These are phyloP conservation scores for Condylura cristata DNA, from an alignment of 2,113 vertebrate genomes.

Conservation along the genomic window DNA sequence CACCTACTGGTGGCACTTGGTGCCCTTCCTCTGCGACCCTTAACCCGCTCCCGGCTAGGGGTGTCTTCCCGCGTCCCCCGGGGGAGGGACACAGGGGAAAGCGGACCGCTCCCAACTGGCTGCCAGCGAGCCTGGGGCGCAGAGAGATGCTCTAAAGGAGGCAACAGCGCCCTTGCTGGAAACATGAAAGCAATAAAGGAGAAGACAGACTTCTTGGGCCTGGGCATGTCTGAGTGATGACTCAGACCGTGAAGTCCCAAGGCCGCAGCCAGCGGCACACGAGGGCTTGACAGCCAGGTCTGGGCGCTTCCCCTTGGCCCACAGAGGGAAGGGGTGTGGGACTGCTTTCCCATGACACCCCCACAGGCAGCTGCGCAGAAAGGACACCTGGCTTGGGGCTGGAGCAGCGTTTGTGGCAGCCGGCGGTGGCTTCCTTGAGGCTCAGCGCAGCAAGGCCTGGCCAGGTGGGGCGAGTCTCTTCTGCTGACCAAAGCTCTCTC, in stretches of 20 bases:
- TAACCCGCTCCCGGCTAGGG: neutral
- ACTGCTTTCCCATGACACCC: constrained; percentile 59
- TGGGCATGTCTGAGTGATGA: neutral
- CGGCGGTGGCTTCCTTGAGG: neutral
- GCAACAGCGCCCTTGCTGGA: neutral
- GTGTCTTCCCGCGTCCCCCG: neutral
- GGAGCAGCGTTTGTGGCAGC: constrained; percentile 11
- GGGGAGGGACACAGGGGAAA: neutral
- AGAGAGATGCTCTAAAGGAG: neutral
- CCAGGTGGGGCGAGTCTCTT: constrained; percentile 37
- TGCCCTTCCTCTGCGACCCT: neutral
- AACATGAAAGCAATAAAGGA: neutral
- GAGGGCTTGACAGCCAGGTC: neutral
- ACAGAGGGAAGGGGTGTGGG: constrained; percentile 17
- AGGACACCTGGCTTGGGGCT: neutral
- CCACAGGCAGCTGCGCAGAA: constrained; percentile 35
- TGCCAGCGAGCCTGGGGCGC: neutral
- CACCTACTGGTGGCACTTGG: neutral
- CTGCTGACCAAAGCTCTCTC: neutral
- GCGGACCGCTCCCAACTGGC: neutral
- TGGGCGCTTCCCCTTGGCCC: constrained; percentile 18
- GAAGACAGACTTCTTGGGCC: neutral
- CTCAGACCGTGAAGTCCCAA: neutral
- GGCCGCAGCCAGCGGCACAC: neutral
- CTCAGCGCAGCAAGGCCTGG: neutral